Conservation (phyloP, 2,797 vertebrate genomes). For the Kryptolebias ocellatus region DNA sequence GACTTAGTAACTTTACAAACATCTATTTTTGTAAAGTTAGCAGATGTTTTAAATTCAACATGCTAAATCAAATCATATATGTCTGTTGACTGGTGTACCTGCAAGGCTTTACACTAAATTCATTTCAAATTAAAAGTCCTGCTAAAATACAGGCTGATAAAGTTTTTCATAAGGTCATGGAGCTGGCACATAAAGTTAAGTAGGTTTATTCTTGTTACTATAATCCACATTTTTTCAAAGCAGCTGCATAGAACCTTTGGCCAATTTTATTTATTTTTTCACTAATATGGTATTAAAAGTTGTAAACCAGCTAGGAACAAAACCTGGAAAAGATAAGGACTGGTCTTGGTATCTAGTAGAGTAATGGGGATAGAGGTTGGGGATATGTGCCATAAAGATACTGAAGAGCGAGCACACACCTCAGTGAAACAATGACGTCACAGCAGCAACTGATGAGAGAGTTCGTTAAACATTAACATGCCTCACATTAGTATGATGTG, state of each 20-base stretch:
- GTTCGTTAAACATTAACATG: constrained; percentile 45
- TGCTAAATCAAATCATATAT: too few species aligned
- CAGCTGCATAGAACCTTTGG: too few species aligned
- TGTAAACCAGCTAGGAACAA: neutral
- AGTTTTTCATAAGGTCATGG: too few species aligned
- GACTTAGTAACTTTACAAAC: too few species aligned
- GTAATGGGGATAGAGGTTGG: constrained; percentile 14
- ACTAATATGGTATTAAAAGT: neutral
- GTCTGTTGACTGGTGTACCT: neutral
- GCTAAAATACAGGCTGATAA: too few species aligned
- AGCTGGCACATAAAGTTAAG: neutral
- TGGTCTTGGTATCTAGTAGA: neutral
- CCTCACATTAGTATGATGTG: neutral
- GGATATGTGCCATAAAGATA: constrained; percentile 42
- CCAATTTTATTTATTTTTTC: too few species aligned
- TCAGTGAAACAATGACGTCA: constrained; percentile 47
- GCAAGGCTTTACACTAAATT: neutral
- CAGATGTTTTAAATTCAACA: too few species aligned
- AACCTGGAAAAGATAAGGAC: neutral
- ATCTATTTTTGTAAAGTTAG: too few species aligned
- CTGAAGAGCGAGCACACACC: constrained; percentile 11
- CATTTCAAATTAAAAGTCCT: too few species aligned
- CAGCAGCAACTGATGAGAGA: constrained; percentile 36
- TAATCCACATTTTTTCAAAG: neutral
- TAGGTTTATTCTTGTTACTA: neutral